Evolutionary conservation across 2,797 vertebrate species (phyloP).

Genomic region (Callimico goeldii): DNA sequence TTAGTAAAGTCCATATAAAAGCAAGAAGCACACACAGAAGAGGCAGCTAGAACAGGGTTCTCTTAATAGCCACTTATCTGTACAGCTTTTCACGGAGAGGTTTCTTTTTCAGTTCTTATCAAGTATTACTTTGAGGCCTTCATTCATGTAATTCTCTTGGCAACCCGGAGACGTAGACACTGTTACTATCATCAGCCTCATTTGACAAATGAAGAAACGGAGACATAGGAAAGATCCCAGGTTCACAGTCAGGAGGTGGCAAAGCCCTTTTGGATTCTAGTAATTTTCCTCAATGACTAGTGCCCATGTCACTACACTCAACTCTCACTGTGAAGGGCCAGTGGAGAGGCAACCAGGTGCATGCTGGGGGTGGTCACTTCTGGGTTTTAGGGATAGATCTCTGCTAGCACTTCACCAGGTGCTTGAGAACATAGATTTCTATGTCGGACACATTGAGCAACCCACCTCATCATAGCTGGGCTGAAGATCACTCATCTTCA

Average conservation of each 20-base stretch:
- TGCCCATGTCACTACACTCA: rapidly evolving
- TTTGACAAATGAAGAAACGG: background rate
- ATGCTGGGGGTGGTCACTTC: background rate
- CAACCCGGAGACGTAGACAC: background rate
- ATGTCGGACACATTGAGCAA: background rate
- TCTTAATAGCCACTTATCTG: background rate
- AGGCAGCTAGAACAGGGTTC: background rate
- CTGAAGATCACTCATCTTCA: background rate
- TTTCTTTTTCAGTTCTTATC: background rate
- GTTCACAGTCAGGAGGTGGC: background rate
- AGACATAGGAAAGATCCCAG: background rate
- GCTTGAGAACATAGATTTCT: background rate
- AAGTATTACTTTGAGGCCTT: background rate
- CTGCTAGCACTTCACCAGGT: background rate
- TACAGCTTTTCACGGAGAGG: background rate
- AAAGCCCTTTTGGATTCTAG: background rate
- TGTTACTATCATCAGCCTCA: background rate
- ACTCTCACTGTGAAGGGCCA: rapidly evolving
- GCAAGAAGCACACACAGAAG: background rate
- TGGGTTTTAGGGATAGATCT: background rate
- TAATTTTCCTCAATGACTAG: background rate
- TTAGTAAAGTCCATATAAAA: background rate
- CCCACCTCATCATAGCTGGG: background rate
- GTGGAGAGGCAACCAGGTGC: background rate
- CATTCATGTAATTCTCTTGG: background rate